A percentile compares a stretch with the other conserved stretches of the same genome.
These are phyloP conservation scores for Thalpophila matura DNA, from an alignment of 2,888 invertebrate genomes.

Conservation along the genomic window DNA sequence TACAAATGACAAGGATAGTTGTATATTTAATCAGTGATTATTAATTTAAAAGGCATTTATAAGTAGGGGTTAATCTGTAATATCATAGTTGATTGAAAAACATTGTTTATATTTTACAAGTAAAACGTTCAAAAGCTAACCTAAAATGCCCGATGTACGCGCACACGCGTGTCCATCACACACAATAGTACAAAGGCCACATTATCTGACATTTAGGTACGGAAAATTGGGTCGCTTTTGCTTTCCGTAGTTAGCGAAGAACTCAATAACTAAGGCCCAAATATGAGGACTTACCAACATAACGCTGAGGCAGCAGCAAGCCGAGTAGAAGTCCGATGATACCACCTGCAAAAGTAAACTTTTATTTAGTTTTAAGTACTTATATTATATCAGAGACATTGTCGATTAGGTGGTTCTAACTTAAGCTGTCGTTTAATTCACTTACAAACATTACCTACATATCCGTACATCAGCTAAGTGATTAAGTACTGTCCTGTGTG, in stretches of 20 bases:
- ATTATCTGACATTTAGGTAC: slow-evolving; percentile 29
- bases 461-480: slow-evolving; percentile 8
- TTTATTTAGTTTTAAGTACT: too few relatives aligned
- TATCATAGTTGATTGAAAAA: too few relatives aligned
- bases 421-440: background rate
- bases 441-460: background rate
- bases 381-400: too few relatives aligned
- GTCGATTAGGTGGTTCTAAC: background rate
- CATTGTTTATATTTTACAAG: too few relatives aligned
- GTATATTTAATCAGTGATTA: too few relatives aligned
- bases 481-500: slow-evolving; percentile 3
- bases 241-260: background rate
- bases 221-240: background rate
- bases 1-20: too few relatives aligned
- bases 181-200: slow-evolving; percentile 2
- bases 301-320: slow-evolving; percentile 78
- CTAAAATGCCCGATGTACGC: too few relatives aligned
- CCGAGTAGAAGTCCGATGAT: slow-evolving; percentile 80
- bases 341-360: slow-evolving; percentile 70
- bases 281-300: slow-evolving; percentile 80
- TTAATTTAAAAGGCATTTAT: too few relatives aligned
- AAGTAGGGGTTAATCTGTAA: too few relatives aligned
- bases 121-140: too few relatives aligned
- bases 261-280: background rate
- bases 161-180: too few relatives aligned